Percentiles rank a stretch among this genome's conserved stretches.
Conservation (phyloP, 2,113 vertebrate genomes). For the Aix galericulata region DNA sequence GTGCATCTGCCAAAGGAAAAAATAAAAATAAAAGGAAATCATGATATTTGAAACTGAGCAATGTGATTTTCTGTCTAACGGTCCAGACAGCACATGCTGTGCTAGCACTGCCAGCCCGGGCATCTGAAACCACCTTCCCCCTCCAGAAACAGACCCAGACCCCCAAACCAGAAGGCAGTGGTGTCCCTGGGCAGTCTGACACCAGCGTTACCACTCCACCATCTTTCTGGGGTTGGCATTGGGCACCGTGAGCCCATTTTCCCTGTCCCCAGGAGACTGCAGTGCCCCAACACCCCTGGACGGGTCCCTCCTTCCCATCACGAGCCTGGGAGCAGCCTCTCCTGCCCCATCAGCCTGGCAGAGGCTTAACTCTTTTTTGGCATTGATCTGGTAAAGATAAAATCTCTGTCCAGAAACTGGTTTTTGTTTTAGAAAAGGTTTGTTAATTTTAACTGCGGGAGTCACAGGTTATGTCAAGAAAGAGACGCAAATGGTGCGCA, state of each 20-base stretch:
- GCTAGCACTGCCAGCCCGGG: neutral
- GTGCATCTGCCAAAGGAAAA: neutral
- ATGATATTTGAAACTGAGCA: neutral
- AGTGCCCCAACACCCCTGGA: neutral
- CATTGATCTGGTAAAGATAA: conserved; percentile 15
- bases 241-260: neutral
- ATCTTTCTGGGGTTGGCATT: too few species aligned
- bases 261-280: too few species aligned
- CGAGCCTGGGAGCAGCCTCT: neutral
- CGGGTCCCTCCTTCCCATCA: neutral
- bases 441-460: neutral
- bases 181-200: neutral
- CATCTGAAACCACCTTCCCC: neutral
- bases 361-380: neutral
- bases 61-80: neutral
- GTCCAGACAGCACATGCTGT: neutral
- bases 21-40: neutral
- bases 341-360: accelerated
- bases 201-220: neutral
- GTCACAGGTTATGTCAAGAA: neutral
- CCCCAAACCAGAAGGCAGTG: neutral
- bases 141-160: neutral
- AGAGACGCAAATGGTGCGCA: neutral
- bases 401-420: conserved; percentile 12
- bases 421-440: conserved; percentile 37